phyloP scores from a whole-genome alignment of 2,113 vertebrate genomes.

The Cololabis saira region DNA sequence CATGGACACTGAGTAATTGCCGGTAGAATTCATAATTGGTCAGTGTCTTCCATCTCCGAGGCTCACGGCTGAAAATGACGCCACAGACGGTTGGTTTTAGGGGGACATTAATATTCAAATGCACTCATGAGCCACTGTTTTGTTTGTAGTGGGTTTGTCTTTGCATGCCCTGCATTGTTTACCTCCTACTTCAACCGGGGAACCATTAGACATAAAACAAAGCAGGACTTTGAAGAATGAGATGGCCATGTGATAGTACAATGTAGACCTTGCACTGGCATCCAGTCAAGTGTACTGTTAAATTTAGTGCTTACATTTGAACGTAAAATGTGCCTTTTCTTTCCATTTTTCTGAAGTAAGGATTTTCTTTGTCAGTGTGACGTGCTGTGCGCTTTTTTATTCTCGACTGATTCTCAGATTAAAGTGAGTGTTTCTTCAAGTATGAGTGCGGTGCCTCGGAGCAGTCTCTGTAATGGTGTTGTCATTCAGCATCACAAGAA shows the following conservation, averaged over 20 bases:
- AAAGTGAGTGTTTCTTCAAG: background rate
- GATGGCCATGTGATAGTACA: slow-evolving; percentile 25
- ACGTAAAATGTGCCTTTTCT: too few species aligned
- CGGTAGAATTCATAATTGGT: slow-evolving; percentile 79
- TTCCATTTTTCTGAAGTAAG: too few species aligned
- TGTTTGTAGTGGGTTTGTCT: slow-evolving; percentile 59
- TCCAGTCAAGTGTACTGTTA: background rate
- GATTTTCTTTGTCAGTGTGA: background rate
- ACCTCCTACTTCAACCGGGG: slow-evolving; percentile 37
- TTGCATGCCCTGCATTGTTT: slow-evolving; percentile 59
- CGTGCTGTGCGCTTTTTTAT: background rate
- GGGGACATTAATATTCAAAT: slow-evolving; percentile 71
- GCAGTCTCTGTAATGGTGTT: slow-evolving; percentile 40
- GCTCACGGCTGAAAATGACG: slow-evolving; percentile 75
- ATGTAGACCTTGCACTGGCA: background rate
- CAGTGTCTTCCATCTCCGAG: slow-evolving; percentile 76
- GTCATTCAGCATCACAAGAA: slow-evolving; percentile 63
- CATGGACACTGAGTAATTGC: slow-evolving; percentile 76
- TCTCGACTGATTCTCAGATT: background rate
- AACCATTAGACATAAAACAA: slow-evolving; percentile 36
- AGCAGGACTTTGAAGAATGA: slow-evolving; percentile 45
- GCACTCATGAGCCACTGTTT: slow-evolving; percentile 58
- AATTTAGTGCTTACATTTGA: background rate
- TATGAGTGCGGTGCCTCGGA: slow-evolving; percentile 11
- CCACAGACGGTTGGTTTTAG: slow-evolving; percentile 66